Evolutionary conservation across 2,113 vertebrate genomes (phyloP).

Genomic region (Labeo rohita): DNA sequence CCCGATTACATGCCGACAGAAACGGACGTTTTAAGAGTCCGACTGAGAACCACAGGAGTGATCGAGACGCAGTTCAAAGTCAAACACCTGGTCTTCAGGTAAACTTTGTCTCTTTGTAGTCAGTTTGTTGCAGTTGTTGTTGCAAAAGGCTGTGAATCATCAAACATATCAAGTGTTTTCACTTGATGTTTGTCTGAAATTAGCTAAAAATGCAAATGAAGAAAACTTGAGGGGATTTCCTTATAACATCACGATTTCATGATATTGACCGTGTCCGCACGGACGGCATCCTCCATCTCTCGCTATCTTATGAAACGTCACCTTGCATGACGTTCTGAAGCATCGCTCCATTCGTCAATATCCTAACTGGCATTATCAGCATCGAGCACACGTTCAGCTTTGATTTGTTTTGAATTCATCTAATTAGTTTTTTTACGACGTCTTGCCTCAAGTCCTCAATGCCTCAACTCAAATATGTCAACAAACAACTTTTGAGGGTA

Average conservation of each 20-base stretch:
- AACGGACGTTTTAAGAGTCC: constrained; percentile 75
- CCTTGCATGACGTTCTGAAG: neutral
- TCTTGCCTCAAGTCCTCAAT: neutral
- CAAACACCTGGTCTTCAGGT: constrained; percentile 78
- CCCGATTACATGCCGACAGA: constrained; percentile 74
- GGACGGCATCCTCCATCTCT: neutral
- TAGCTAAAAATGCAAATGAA: neutral
- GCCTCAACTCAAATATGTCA: neutral
- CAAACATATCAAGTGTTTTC: neutral
- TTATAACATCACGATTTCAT: neutral
- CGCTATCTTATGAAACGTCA: constrained; percentile 31
- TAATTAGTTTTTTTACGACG: neutral
- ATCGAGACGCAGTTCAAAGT: constrained; percentile 82
- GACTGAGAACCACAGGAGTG: constrained; percentile 76
- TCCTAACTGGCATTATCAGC: constrained; percentile 35
- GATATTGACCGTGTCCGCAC: neutral
- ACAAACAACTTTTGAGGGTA: neutral
- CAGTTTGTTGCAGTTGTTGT: neutral
- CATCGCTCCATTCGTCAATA: constrained; percentile 29
- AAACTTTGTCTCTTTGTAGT: constrained; percentile 29
- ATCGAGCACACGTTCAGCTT: neutral
- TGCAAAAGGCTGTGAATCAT: neutral
- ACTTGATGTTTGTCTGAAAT: neutral
- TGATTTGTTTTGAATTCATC: constrained; percentile 1
- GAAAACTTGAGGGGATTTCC: neutral